phyloP scores from a whole-genome alignment of 1,140 invertebrate species.

The Trypoxylus dichotomus region DNA sequence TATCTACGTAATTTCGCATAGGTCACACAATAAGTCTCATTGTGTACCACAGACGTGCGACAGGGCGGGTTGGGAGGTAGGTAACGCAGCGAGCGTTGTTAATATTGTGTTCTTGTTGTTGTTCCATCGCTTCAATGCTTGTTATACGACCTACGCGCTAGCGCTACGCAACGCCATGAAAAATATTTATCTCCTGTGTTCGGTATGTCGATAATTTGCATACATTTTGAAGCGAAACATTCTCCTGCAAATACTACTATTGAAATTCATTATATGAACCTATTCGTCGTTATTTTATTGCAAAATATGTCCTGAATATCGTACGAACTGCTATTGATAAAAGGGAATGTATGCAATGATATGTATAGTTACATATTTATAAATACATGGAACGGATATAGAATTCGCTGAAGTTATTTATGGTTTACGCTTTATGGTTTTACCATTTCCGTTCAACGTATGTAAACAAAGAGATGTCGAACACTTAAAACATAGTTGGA shows the following conservation, averaged over 20 bases:
- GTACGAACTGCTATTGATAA: not conserved
- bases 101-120: not conserved
- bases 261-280: not conserved
- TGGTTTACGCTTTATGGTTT: too few species aligned
- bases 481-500: too few species aligned
- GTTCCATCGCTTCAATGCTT: not conserved
- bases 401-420: too few species aligned
- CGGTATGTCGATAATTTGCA: not conserved
- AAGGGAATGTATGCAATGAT: not conserved
- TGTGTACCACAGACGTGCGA: not conserved
- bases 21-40: not conserved
- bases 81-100: not conserved
- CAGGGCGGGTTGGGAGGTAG: not conserved
- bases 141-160: not conserved
- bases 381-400: too few species aligned
- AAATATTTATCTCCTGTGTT: not conserved
- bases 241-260: not conserved
- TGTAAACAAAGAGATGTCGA: too few species aligned
- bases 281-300: not conserved
- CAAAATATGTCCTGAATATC: not conserved
- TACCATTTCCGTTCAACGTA: too few species aligned
- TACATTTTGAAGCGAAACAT: not conserved
- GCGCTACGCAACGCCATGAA: not conserved
- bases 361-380: not conserved
- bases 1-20: not conserved